phyloP scores from a whole-genome alignment of 2,113 vertebrate species.

The Sinocyclocheilus grahami region DNA sequence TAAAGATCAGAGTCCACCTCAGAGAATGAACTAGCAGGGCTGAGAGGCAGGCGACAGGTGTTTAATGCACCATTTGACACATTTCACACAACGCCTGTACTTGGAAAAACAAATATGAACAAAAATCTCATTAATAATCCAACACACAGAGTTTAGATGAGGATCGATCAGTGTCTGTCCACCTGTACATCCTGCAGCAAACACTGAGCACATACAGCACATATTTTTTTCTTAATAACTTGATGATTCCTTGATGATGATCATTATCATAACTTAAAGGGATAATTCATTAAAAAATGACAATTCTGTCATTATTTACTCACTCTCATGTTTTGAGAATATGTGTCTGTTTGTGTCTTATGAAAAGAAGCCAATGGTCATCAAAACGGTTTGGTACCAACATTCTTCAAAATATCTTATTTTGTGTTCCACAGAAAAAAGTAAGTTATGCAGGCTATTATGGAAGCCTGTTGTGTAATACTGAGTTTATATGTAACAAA shows the following conservation, averaged over 20 bases:
- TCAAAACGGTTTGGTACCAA: too few relatives aligned
- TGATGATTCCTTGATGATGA: not conserved
- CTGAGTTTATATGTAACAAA: too few relatives aligned
- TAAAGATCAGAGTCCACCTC: constrained; percentile 11
- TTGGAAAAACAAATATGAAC: constrained; percentile 23
- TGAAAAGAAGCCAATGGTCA: too few relatives aligned
- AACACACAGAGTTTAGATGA: not conserved
- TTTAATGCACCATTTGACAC: not conserved
- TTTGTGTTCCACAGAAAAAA: not conserved
- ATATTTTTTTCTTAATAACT: not conserved
- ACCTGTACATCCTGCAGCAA: not conserved
- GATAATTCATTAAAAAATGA: not conserved
- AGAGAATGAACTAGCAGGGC: not conserved
- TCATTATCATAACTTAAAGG: not conserved
- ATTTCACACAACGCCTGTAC: not conserved
- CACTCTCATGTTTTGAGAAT: too few relatives aligned
- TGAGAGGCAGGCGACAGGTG: not conserved
- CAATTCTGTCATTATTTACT: not conserved
- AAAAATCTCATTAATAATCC: constrained; percentile 28
- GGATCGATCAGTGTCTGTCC: not conserved
- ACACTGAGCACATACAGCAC: not conserved
- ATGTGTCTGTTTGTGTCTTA: too few relatives aligned
- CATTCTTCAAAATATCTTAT: too few relatives aligned
- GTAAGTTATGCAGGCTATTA: not conserved
- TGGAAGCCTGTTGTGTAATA: too few relatives aligned